Evolutionary conservation across 2,888 invertebrate genomes (phyloP), one percentile per base, ranked within the genome.

Genomic region (Plebejus argus): DNA sequence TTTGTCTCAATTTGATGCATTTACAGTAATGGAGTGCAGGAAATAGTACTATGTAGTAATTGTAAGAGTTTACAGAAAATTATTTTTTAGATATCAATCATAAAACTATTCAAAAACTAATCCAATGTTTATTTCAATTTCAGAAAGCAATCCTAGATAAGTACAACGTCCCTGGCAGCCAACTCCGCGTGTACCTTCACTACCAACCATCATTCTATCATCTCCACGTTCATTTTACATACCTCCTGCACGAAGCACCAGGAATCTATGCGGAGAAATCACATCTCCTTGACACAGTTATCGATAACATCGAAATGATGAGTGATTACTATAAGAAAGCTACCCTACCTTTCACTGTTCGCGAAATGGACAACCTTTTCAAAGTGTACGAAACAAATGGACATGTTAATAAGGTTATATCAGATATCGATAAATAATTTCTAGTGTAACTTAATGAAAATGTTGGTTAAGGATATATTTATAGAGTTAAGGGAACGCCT

Each of bases 181-280:
- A 98, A 85, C 89, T 99, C 39, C 95, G 99, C 35, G 95, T 98
- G 80, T 99, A 97, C 88, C 88, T 99, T 0, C 99, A 99, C 89
- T 99, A 99, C 90, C 99, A 98, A 85, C 99, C 99, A 0, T 98
- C 99, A 0, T 99, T 98, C 92, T 99, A 99, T 90, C 99, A 99
- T 87, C 94, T 99, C 0, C 99, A 99, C 88, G 95, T 99, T 0
- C 99, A 99, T 89, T 98, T 99, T 85, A 98, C 98, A 15, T 96
- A 96, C 78, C 88, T 99, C 3, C 95, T 95, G 72, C 96, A 96
- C 91, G 97, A 98, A 83, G 96, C 97, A 0, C 97, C 97, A 72
- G 97, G 99, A 49, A 97, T 97, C 84, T 95, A 96, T 90, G 96
- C 96, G 18, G 98, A 98, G 87, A 97, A 97, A 85, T 97, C 98